phyloP scores from a whole-genome alignment of 2,888 invertebrate species.

The Pherbina coryleti region DNA sequence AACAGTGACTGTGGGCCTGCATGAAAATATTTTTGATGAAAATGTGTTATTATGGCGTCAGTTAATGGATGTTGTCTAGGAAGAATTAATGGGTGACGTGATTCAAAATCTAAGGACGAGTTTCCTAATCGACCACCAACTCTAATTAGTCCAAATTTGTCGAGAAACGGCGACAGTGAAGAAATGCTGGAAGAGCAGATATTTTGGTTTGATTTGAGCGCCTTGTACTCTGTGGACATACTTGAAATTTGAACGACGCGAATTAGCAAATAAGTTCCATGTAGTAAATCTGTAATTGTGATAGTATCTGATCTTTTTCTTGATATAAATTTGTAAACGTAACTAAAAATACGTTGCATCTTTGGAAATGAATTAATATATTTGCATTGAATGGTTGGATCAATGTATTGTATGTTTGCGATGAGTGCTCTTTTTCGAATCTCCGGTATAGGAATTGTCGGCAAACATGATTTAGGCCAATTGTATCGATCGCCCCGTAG shows the following conservation, averaged over 20 bases:
- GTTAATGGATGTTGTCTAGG: slow-evolving; percentile 34
- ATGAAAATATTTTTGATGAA: slow-evolving; percentile 25
- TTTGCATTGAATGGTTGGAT: slow-evolving; percentile 17
- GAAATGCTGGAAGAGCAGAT: neutral
- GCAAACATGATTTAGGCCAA: neutral
- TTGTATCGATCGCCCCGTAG: neutral
- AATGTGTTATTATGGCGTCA: neutral
- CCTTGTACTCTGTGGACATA: slow-evolving; percentile 15
- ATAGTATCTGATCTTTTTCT: neutral
- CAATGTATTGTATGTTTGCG: neutral
- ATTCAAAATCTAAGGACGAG: slow-evolving; percentile 31
- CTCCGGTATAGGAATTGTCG: neutral
- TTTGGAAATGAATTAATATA: slow-evolving; percentile 29
- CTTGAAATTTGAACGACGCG: slow-evolving; percentile 25
- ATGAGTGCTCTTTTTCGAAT: neutral
- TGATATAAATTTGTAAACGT: neutral
- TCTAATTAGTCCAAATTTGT: slow-evolving; percentile 33
- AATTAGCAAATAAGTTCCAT: slow-evolving; percentile 24
- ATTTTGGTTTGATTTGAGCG: slow-evolving; percentile 13
- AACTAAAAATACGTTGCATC: neutral
- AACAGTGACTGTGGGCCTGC: slow-evolving; percentile 28
- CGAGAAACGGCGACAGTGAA: slow-evolving; percentile 10
- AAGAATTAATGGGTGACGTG: slow-evolving; percentile 39
- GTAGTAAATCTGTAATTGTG: slow-evolving; percentile 7
- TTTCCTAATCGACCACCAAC: slow-evolving; percentile 37